Evolutionary conservation across 2,888 invertebrate genomes (phyloP), one percentile per base, ranked within the genome.

Genomic region (Gonocerus acuteangulatus): DNA sequence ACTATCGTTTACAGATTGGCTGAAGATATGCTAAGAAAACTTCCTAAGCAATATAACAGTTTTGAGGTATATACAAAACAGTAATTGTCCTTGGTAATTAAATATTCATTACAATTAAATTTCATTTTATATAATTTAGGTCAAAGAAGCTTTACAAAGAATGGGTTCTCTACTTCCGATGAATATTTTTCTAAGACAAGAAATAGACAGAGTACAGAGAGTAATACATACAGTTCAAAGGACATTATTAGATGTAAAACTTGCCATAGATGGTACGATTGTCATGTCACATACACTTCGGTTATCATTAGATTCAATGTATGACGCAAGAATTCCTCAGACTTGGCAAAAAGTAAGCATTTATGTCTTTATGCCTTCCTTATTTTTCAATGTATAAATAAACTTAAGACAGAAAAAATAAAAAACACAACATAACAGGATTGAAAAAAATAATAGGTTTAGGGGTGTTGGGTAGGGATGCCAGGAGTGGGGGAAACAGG

Each of bases 211-310:
- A 61, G 94, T 96, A 77, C 89, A 92, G 72, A 82, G 82, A 65
- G 95, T 95, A 7, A 86, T 95, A 59, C 82, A 82, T 69, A 77
- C 78, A 68, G 80, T 80, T 3, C 71, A 77, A 9, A 80, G 78
- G 2, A 95, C 94, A 4, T 76, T 96, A 49, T 84, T 84, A 59
- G 92, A 96, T 75, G 78, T 96, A 52, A 93, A 94, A 74, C 78
- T 95, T 65, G 96, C 96, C 13, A 95, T 96, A 66, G 95, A 96
- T 71, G 96, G 96, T 32, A 95, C 95, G 0, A 95, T 96, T 69
- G 88, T 96, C 22, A 96, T 96, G 95, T 95, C 93, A 71, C 91
- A 93, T 72, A 85, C 83, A 19, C 78, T 96, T 27, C 80, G 90
- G 64, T 88, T 89, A 68, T 89, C 94, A 0, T 77, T 96, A 34